Evolutionary conservation across 2,797 vertebrate species (phyloP), one percentile per base, ranked within the genome.

Genomic region (Poeciliopsis turneri): DNA sequence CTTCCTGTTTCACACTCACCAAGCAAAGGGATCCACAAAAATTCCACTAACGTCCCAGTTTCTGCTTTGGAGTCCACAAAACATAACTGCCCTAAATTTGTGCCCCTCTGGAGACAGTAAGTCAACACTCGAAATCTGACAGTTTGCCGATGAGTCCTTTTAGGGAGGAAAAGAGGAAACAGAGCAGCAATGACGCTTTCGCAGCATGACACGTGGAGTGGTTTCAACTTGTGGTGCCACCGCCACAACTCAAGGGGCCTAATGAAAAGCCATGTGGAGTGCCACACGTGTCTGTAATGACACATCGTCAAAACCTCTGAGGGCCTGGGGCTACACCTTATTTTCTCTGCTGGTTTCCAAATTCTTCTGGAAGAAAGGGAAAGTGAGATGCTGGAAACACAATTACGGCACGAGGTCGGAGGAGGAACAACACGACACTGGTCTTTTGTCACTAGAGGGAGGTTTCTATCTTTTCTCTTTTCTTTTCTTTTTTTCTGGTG

Each of bases 21-120:
- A 72, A 78, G 49, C 69, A 61, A 55, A 43, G 74, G 36, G 39
- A 72, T 33, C 57, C 51, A 12, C n/a, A 66, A 23, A 43, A 33
- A 78, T 71, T 81, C 80, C 82, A 87, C 74, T 75, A 76, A 75
- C 71, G 87, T 78, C 83, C 81, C 72, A 79, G 36, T 81, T 90
- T 86, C 70, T 68, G 84, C 51, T 70, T 88, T 84, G 86, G 92
- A 94, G 94, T 94, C 92, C 93, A 89, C 84, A 43, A 77, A 79
- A 81, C 83, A 83, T 64, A 91, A 92, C 93, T 94, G 93, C 92
- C 94, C 93, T 92, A 92, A 93, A 95, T 95, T 91, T 93, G 91
- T 90, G 86, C 82, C 89, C 82, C 84, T 86, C 71, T 70, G 53
- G 75, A 75, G 74, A 59, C 66, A 68, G 16, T 53, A 28, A 77